These are phyloP conservation scores for Maconellicoccus hirsutus DNA, from an alignment of 1,140 invertebrate genomes.

Conservation along the genomic window DNA sequence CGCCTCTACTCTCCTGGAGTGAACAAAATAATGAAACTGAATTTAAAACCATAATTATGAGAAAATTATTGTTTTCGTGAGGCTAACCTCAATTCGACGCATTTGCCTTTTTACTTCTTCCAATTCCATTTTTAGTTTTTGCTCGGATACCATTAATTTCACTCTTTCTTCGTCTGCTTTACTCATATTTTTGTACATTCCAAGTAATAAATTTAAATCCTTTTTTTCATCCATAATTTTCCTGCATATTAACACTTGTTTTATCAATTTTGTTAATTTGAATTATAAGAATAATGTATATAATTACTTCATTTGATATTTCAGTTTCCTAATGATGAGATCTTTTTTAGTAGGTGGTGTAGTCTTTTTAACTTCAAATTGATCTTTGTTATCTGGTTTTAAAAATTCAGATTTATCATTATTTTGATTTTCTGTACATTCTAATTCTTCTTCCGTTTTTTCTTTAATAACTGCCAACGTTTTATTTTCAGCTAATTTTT, in stretches of 20 bases:
- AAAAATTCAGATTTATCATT: background rate
- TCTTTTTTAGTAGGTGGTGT: conserved; percentile 18
- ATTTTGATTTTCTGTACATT: background rate
- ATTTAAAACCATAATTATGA: background rate
- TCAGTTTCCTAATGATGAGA: conserved; percentile 1
- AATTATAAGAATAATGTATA: background rate
- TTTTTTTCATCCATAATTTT: conserved; percentile 85
- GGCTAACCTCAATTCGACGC: conserved; percentile 60
- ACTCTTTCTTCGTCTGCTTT: conserved; percentile 94
- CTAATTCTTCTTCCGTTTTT: background rate
- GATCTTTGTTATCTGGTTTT: background rate
- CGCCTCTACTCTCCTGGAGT: conserved; percentile 72
- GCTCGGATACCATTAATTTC: conserved; percentile 87
- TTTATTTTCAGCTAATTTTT: background rate
- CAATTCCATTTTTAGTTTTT: conserved; percentile 74
- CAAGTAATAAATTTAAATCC: conserved; percentile 82
- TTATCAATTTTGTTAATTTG: no score
- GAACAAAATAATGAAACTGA: conserved; percentile 19
- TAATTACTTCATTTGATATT: conserved; percentile 5
- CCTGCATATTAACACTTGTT: no score
- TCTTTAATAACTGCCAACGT: background rate
- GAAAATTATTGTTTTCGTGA: conserved; percentile 25
- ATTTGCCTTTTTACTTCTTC: conserved; percentile 77
- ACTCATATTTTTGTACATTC: conserved; percentile 93
- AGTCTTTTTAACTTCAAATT: background rate